phyloP scores from a whole-genome alignment of 2,888 invertebrate genomes.

The Cantharis flavilabris region DNA sequence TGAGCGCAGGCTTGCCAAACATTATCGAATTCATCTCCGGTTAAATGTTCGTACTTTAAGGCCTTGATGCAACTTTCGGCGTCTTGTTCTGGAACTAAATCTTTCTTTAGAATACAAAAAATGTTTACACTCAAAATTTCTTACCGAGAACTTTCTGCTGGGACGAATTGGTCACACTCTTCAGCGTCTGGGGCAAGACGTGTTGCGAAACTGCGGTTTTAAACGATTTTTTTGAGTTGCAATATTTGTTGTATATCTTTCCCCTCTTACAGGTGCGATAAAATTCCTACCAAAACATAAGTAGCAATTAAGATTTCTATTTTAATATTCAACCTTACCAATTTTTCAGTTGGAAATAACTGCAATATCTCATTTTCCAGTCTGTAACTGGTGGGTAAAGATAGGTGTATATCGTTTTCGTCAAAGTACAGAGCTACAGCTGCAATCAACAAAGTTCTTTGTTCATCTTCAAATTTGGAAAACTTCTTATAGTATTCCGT shows the following conservation, averaged over 20 bases:
- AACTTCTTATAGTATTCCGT: not conserved
- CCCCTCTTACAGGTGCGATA: not conserved
- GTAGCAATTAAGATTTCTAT: not conserved
- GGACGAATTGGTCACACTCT: not conserved
- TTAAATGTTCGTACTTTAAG: not conserved
- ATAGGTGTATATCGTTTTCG: not conserved
- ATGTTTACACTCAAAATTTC: not conserved
- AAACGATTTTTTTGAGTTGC: constrained; percentile 1
- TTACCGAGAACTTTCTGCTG: not conserved
- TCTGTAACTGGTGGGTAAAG: not conserved
- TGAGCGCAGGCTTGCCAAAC: not conserved
- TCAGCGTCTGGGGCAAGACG: not conserved
- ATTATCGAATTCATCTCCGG: not conserved
- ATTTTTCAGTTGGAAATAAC: not conserved
- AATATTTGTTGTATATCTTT: not conserved
- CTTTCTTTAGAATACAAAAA: not conserved
- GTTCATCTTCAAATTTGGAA: not conserved
- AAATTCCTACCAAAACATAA: not conserved
- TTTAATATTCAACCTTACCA: not conserved
- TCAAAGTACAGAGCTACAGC: not conserved
- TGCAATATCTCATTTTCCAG: not conserved
- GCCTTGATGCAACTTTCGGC: not conserved
- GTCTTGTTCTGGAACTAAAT: not conserved
- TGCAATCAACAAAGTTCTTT: not conserved
- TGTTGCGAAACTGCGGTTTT: not conserved